Base-by-base conservation (phyloP, 2,797 vertebrate species). In the Avahi laniger region DNA sequence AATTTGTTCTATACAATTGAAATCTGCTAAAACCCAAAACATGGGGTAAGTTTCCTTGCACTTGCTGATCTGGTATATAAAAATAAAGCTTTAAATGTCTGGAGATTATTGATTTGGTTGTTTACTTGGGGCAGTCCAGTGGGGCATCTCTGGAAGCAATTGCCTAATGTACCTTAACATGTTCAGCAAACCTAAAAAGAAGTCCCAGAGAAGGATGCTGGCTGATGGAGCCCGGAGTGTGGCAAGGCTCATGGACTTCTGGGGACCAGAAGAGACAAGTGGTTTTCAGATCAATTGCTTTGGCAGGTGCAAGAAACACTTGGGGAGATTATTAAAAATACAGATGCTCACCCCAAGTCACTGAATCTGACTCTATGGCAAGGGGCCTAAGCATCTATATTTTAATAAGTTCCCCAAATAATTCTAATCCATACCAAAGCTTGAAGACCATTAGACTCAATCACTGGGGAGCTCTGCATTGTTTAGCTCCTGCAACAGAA, bases 1-100 rank as follows among this genome's bases (percentile, higher is more conserved):
- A 92, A 96, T 89, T 96, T 94, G 48, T 43, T 24, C 72, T 61
- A 14, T 26, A 43, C 80, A 92, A 91, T 93, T 97, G 97, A 94
- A 43, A 30, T 83, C 92, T 95, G 93, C 43, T 97, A 70, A 97
- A 86, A 89, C 0, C 12, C 1, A 79, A 95, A 59, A 59, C 76
- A 69, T 0, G 13, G 54, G 43, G 75, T 73, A 52, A 33, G 38
- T 26, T 89, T 85, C 69, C 83, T 80, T 84, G 43, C 30, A 2
- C 57, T 93, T 76, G 30, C 95, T 78, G 92, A 50, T 30, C 48
- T 89, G 79, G 61, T 85, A 30, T 85, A 41, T 50, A 84, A 76
- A 85, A 91, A 61, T 0, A 35, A 96, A 75, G 65, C 52, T 70
- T 90, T 91, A 38, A 96, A 24, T 5, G 79, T 91, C 96, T 96